Conservation (phyloP, 2,113 vertebrate species). For the Gasterosteus nipponicus region DNA sequence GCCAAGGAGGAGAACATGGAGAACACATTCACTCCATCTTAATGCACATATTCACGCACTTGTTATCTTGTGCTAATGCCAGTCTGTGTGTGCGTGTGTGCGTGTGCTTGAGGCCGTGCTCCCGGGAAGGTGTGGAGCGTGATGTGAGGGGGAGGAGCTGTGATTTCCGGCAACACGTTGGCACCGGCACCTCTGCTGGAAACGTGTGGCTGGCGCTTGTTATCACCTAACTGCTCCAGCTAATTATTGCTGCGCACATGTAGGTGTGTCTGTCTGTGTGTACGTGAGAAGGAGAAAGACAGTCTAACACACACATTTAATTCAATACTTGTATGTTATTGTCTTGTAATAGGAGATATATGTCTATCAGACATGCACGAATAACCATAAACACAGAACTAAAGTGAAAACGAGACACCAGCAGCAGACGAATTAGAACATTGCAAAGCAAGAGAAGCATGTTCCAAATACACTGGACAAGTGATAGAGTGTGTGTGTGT, state of each 20-base stretch:
- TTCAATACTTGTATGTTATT: conserved; percentile 6
- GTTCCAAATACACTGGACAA: background rate
- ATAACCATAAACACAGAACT: conserved; percentile 8
- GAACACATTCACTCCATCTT: conserved; percentile 16
- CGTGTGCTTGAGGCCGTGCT: conserved; percentile 1
- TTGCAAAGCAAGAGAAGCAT: background rate
- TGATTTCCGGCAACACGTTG: conserved; percentile 55
- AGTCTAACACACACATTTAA: conserved; percentile 52
- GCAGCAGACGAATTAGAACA: background rate
- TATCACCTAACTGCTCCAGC: conserved; percentile 67
- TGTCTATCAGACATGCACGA: background rate
- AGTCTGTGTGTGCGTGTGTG: background rate
- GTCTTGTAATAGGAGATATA: background rate
- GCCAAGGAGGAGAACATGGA: conserved; percentile 40
- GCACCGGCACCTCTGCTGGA: conserved; percentile 58
- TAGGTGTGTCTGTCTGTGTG: background rate
- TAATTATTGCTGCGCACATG: conserved; percentile 60
- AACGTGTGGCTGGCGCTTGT: conserved; percentile 72
- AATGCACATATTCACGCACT: conserved; percentile 9
- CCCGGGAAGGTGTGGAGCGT: conserved; percentile 8
- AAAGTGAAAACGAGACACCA: background rate
- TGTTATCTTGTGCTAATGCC: background rate
- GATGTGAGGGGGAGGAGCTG: conserved; percentile 45
- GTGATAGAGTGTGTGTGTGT: background rate
- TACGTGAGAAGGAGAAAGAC: conserved; percentile 13